phyloP scores from a whole-genome alignment of 2,888 invertebrate species.

The Sminthurides aquaticus region DNA sequence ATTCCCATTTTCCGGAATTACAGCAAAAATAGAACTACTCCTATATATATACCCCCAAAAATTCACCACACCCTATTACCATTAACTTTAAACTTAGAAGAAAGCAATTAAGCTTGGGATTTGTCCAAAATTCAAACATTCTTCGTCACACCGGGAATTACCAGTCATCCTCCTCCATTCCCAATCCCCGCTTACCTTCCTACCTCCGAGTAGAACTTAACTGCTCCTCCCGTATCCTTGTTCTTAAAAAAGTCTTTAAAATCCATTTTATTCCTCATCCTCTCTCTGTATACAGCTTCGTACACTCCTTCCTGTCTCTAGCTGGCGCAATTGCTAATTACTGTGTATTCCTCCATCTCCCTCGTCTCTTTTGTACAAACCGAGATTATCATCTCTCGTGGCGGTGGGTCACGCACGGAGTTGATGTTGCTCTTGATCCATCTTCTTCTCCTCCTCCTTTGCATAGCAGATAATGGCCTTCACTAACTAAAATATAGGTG shows the following conservation, averaged over 20 bases:
- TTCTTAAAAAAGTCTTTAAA: no score
- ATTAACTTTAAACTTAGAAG: not conserved
- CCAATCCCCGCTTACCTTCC: no score
- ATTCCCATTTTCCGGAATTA: no score
- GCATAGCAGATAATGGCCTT: no score
- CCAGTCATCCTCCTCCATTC: not conserved
- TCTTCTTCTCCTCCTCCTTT: no score
- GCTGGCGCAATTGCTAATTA: not conserved
- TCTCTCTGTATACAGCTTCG: no score
- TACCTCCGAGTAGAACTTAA: no score
- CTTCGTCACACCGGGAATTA: not conserved
- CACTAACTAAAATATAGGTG: no score
- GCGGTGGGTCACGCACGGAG: not conserved
- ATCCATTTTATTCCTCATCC: no score
- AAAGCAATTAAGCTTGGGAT: not conserved
- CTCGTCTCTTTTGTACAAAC: not conserved
- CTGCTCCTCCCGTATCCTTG: no score
- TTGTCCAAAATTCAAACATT: not conserved
- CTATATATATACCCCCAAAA: not conserved
- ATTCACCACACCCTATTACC: not conserved
- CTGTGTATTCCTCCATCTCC: not conserved
- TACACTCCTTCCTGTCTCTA: no score
- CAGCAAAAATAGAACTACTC: no score
- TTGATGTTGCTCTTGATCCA: not conserved
- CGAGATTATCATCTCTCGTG: not conserved